Percentiles rank a stretch among this genome's conserved stretches.
Conservation (phyloP, 2,797 vertebrate species). For the Leuciscus waleckii region DNA sequence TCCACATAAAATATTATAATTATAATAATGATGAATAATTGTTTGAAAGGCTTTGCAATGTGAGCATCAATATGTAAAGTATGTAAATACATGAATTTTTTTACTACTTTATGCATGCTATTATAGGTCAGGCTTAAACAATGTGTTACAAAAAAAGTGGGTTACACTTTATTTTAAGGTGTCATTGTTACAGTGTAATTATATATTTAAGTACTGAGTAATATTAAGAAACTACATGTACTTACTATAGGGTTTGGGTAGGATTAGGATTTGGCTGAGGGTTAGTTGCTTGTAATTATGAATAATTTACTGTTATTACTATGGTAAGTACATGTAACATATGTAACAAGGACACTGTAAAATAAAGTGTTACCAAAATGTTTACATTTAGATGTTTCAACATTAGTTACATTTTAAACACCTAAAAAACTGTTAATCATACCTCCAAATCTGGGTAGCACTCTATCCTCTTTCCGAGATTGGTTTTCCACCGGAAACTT, state of each 20-base stretch:
- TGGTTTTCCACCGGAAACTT: slow-evolving; percentile 65
- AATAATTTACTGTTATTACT: too few relatives aligned
- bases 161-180: too few relatives aligned
- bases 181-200: too few relatives aligned
- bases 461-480: slow-evolving; percentile 60
- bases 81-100: not conserved
- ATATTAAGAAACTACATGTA: too few relatives aligned
- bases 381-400: not conserved
- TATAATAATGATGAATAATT: not conserved
- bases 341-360: too few relatives aligned
- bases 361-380: too few relatives aligned
- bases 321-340: too few relatives aligned
- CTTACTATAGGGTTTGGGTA: too few relatives aligned
- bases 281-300: too few relatives aligned
- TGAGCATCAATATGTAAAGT: not conserved
- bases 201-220: too few relatives aligned
- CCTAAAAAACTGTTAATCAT: not conserved
- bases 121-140: not conserved
- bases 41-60: not conserved
- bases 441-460: slow-evolving; percentile 80
- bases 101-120: not conserved
- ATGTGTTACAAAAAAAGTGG: too few relatives aligned
- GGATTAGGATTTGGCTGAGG: too few relatives aligned
- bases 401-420: not conserved
- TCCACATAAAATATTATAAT: not conserved